These are phyloP conservation scores for Setipinna tenuifilis DNA, from an alignment of 2,797 vertebrate genomes.

Conservation along the genomic window DNA sequence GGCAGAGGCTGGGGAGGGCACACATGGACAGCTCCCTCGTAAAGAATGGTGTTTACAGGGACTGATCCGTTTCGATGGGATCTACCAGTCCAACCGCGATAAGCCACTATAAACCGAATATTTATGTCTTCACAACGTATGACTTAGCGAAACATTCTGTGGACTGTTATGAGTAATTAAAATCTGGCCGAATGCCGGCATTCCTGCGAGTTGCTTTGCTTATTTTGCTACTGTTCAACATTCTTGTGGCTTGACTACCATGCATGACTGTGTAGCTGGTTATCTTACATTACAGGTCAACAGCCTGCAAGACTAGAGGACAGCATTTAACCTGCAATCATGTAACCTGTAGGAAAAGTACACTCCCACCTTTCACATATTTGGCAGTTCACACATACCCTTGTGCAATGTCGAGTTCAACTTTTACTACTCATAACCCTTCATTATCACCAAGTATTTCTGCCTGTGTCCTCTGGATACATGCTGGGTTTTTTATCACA, in stretches of 20 bases:
- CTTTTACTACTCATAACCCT: background rate
- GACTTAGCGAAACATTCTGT: slow-evolving; percentile 9
- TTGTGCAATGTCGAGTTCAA: background rate
- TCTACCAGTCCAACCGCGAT: slow-evolving; percentile 62
- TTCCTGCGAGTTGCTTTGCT: background rate
- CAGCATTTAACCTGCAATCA: background rate
- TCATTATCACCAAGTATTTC: background rate
- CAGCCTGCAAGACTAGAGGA: background rate
- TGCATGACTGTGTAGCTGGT: background rate
- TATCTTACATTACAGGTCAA: background rate
- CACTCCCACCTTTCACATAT: background rate
- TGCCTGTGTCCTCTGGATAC: background rate
- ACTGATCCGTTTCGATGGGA: slow-evolving; percentile 69
- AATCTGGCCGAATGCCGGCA: background rate
- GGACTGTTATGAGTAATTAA: slow-evolving; percentile 17
- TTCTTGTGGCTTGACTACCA: background rate
- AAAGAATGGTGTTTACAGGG: slow-evolving; percentile 72
- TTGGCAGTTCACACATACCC: background rate
- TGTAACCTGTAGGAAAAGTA: background rate
- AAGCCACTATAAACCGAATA: slow-evolving; percentile 64
- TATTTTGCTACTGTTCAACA: background rate
- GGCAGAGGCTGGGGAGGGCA: slow-evolving; percentile 57
- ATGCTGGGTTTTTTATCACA: background rate
- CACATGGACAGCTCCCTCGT: slow-evolving; percentile 45
- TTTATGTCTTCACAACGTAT: slow-evolving; percentile 44